Evolutionary conservation across 2,888 invertebrate genomes (phyloP).

Genomic region (Eremobia ochroleuca): DNA sequence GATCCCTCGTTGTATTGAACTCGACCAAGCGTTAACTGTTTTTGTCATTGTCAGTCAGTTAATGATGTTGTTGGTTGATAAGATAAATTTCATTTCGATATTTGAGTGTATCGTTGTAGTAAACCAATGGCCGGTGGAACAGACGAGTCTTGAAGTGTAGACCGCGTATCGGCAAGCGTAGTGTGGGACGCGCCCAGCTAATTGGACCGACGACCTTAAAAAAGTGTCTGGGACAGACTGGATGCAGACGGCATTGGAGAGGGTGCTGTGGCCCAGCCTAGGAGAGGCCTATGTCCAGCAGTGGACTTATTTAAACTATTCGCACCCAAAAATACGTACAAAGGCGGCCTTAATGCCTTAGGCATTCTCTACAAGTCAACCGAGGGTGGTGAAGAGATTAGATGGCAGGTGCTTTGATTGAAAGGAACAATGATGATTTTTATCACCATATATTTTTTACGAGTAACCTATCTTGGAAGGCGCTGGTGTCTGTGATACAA

Average conservation of each 20-base stretch:
- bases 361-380: not conserved
- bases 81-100: conserved; percentile 28
- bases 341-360: not conserved
- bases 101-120: conserved; percentile 1
- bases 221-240: not conserved
- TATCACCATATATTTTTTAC: too few relatives aligned
- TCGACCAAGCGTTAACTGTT: conserved; percentile 40
- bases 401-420: not conserved
- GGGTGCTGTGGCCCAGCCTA: not conserved
- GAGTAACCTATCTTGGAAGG: too few relatives aligned
- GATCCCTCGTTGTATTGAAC: conserved; percentile 26
- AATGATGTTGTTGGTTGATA: conserved; percentile 5
- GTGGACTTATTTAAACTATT: not conserved
- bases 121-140: not conserved
- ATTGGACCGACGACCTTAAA: not conserved
- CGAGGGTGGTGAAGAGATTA: not conserved
- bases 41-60: conserved; percentile 24
- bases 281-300: not conserved
- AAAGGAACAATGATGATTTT: not conserved
- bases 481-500: too few relatives aligned
- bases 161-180: not conserved
- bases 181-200: not conserved
- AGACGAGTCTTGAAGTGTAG: not conserved
- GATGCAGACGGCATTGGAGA: not conserved
- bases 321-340: not conserved